Conservation (phyloP, 2,888 invertebrate species). For the Scaeva pyrastri region DNA sequence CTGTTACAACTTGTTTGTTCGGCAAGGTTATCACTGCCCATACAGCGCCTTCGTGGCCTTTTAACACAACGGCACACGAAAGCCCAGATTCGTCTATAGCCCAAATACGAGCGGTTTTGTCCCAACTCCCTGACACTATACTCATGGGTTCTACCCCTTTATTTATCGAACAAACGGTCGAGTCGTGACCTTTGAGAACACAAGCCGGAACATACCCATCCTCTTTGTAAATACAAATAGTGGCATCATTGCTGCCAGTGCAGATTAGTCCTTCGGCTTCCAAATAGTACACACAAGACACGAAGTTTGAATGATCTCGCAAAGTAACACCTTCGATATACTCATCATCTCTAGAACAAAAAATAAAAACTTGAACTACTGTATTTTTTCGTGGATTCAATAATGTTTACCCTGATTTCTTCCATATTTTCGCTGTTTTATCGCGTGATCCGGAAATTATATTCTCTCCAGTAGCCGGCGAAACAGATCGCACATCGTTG, state of each 20-base stretch:
- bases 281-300: constrained; percentile 91
- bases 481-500: constrained; percentile 92
- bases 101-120: constrained; percentile 95
- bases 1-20: constrained; percentile 88
- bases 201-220: constrained; percentile 88
- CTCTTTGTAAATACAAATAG: constrained; percentile 91
- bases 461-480: constrained; percentile 86
- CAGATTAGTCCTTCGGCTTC: constrained; percentile 91
- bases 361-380: constrained; percentile 83
- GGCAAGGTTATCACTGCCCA: constrained; percentile 90
- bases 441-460: constrained; percentile 96
- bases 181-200: constrained; percentile 89
- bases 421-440: constrained; percentile 94
- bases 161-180: constrained; percentile 85
- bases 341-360: constrained; percentile 79
- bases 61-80: constrained; percentile 85
- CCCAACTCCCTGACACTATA: constrained; percentile 96
- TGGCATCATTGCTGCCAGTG: constrained; percentile 95
- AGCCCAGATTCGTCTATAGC: constrained; percentile 85
- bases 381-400: constrained; percentile 88
- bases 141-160: constrained; percentile 85
- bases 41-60: constrained; percentile 92
- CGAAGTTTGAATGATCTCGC: constrained; percentile 93
- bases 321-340: constrained; percentile 88
- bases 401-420: constrained; percentile 86